These are phyloP conservation scores for Drosophila ironensis DNA, from an alignment of 1,140 invertebrate genomes.

Conservation along the genomic window DNA sequence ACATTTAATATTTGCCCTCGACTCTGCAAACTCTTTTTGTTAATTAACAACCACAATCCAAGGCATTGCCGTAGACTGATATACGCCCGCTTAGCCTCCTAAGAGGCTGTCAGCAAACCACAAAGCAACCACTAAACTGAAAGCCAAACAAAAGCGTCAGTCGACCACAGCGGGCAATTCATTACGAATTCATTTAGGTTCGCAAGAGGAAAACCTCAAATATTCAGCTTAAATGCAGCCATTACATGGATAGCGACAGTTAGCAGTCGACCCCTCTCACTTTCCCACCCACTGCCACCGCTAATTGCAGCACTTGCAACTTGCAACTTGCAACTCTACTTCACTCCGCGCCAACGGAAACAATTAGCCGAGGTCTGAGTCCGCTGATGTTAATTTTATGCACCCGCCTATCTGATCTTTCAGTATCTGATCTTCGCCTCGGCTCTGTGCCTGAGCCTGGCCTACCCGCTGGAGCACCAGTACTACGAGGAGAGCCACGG, in stretches of 20 bases:
- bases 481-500: constrained; percentile 72
- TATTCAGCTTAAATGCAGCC: constrained; percentile 7
- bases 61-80: not conserved
- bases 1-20: too few relatives aligned
- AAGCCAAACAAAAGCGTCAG: constrained; percentile 35
- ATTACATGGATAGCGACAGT: constrained; percentile 9
- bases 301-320: constrained; percentile 41
- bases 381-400: constrained; percentile 53
- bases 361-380: constrained; percentile 55
- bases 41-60: not conserved
- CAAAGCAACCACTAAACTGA: constrained; percentile 36
- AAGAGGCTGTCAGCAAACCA: not conserved
- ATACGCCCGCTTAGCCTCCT: constrained; percentile 5
- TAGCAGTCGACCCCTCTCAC: not conserved
- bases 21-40: too few relatives aligned
- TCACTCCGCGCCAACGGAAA: constrained; percentile 27
- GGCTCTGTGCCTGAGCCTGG: constrained; percentile 70
- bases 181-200: constrained; percentile 47
- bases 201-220: constrained; percentile 10
- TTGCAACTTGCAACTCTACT: constrained; percentile 17
- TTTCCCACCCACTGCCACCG: constrained; percentile 18
- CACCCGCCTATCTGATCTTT: constrained; percentile 23
- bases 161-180: constrained; percentile 53
- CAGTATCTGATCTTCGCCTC: constrained; percentile 81
- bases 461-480: constrained; percentile 78